Evolutionary conservation across 1,140 invertebrate genomes (phyloP).

Genomic region (Yoshiicerus persimilis): DNA sequence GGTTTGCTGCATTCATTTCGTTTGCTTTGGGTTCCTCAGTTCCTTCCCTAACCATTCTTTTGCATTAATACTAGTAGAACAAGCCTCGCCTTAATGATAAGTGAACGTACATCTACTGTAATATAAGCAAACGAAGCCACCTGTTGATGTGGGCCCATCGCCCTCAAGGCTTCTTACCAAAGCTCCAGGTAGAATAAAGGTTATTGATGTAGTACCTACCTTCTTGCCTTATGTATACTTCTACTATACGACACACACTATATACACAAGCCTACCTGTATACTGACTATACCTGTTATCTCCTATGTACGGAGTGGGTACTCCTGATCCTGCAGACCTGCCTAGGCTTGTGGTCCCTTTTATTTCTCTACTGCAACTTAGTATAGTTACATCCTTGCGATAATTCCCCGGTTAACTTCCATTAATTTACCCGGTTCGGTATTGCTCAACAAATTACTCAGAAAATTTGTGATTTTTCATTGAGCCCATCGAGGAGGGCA

Average conservation of each 20-base stretch:
- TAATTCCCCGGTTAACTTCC: not conserved
- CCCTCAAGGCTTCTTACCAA: slow-evolving; percentile 3
- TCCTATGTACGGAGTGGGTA: too few species aligned
- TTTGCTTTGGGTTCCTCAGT: not conserved
- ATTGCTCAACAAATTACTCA: not conserved
- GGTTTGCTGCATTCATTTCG: not conserved
- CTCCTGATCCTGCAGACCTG: too few species aligned
- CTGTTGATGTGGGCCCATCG: slow-evolving; percentile 13
- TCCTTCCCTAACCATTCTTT: not conserved
- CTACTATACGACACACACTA: too few species aligned
- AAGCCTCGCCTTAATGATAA: not conserved
- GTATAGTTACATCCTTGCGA: not conserved
- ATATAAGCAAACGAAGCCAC: slow-evolving; percentile 1
- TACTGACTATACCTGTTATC: too few species aligned
- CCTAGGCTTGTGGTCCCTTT: not conserved
- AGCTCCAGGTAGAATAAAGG: slow-evolving; percentile 21
- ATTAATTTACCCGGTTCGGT: slow-evolving; percentile 11
- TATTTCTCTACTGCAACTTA: not conserved
- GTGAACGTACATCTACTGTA: not conserved
- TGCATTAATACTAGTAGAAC: not conserved
- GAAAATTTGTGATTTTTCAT: not conserved
- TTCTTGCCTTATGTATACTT: too few species aligned
- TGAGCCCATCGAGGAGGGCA: not conserved
- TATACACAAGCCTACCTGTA: not conserved
- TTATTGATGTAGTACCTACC: slow-evolving; percentile 2